Evolutionary conservation across 1,140 invertebrate genomes (phyloP).

Genomic region (Orchestia grillus): DNA sequence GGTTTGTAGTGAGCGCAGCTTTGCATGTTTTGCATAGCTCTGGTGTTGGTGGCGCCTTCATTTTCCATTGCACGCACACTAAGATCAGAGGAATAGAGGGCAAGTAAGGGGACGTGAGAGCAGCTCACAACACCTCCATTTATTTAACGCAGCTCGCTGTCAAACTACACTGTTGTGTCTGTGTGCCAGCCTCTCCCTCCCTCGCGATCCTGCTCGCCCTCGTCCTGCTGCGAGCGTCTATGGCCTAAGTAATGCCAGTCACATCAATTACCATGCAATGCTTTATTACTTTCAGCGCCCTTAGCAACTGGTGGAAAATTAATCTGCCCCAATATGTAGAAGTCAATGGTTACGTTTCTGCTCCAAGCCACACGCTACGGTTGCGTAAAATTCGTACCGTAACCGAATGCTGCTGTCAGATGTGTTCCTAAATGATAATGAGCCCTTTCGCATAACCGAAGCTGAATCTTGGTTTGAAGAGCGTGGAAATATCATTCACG

Average conservation of each 20-base stretch:
- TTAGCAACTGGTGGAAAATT: not conserved
- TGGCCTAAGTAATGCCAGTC: not conserved
- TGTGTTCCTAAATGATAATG: not conserved
- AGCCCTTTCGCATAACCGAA: not conserved
- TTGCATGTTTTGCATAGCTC: not conserved
- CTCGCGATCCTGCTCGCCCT: not conserved
- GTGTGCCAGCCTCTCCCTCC: not conserved
- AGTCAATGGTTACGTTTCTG: not conserved
- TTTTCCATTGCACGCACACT: not conserved
- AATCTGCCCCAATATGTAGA: not conserved
- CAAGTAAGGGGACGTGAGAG: constrained; percentile 24
- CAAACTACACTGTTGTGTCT: constrained; percentile 43
- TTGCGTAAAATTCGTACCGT: not conserved
- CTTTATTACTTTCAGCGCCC: not conserved
- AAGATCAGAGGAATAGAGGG: constrained; percentile 20
- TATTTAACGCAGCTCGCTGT: not conserved
- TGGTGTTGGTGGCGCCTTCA: not conserved
- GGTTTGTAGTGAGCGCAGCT: not conserved
- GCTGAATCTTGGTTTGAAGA: not conserved
- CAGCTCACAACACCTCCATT: constrained; percentile 30
- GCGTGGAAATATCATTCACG: not conserved
- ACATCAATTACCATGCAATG: not conserved
- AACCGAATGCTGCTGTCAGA: not conserved
- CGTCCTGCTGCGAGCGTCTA: not conserved
- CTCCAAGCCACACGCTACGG: not conserved